Evolutionary conservation across 2,797 vertebrate species (phyloP).

Genomic region (Morelia viridis): DNA sequence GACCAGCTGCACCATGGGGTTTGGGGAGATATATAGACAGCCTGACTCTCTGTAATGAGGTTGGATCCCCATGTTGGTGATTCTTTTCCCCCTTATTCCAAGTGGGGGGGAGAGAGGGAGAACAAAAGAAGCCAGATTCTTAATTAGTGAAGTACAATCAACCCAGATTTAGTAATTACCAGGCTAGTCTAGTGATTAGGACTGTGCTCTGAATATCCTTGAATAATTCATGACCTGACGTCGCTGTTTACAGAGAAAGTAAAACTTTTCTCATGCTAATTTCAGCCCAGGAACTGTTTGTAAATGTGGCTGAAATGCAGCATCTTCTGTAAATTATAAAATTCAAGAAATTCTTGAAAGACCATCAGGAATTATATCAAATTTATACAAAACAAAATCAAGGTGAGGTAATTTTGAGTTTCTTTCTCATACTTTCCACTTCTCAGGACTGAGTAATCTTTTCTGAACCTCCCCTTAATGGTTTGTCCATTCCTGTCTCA

Average conservation of each 20-base stretch:
- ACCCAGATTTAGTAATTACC: constrained; percentile 8
- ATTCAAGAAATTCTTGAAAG: neutral
- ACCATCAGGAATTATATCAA: neutral
- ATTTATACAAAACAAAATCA: neutral
- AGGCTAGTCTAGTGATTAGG: constrained; percentile 7
- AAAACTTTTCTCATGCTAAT: constrained; percentile 12
- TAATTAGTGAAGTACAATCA: constrained; percentile 36
- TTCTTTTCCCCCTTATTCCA: neutral
- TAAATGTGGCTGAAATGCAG: neutral
- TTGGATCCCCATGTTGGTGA: neutral
- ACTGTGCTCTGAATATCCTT: neutral
- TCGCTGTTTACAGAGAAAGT: neutral
- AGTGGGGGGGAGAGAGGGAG: neutral
- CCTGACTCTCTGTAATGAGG: neutral
- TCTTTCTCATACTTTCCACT: neutral
- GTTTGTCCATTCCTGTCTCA: neutral
- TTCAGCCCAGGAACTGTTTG: constrained; percentile 5
- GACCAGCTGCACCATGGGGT: neutral
- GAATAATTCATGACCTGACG: constrained; percentile 1
- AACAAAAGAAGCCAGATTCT: constrained; percentile 2
- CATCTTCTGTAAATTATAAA: neutral
- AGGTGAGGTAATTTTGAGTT: neutral
- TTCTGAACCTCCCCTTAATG: too few relatives aligned
- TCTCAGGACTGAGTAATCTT: too few relatives aligned
- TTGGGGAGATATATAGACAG: neutral